Conservation (phyloP, 30 jellyfish, hydroid and myxozoan species). For the Pseudorhiza aurosa region DNA sequence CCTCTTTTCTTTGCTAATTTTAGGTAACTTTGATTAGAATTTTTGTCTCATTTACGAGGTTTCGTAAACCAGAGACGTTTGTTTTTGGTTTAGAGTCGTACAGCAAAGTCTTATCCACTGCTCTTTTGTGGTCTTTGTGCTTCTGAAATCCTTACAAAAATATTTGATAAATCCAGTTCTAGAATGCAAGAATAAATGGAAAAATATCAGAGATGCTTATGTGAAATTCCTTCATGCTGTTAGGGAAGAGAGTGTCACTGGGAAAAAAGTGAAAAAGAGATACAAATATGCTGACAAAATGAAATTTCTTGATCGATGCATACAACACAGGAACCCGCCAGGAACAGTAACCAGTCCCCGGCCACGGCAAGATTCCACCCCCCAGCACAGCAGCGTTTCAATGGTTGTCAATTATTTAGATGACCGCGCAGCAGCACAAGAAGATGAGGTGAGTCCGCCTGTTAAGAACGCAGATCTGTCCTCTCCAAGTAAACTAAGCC, state of each 20-base stretch:
- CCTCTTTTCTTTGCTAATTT: too few species aligned
- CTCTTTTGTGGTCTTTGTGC: too few species aligned
- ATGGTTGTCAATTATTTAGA: constrained; percentile 52
- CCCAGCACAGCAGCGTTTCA: constrained; percentile 56
- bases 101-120: too few species aligned
- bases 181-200: constrained; percentile 79
- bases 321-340: constrained; percentile 70
- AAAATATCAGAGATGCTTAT: constrained; percentile 75
- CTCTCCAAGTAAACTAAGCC: background rate
- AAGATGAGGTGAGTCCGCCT: background rate
- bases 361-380: constrained; percentile 34
- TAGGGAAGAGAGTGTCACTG: constrained; percentile 33
- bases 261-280: constrained; percentile 43
- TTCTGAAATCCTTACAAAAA: too few species aligned
- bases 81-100: too few species aligned
- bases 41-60: too few species aligned
- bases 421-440: constrained; percentile 5
- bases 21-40: too few species aligned
- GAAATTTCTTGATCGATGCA: constrained; percentile 58
- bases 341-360: constrained; percentile 6
- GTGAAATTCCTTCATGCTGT: constrained; percentile 62
- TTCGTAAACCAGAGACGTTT: too few species aligned
- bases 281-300: constrained; percentile 74
- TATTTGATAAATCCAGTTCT: constrained; percentile 18
- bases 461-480: background rate